Conservation (phyloP, 53 echinoderm and acorn worm genomes). For the Holothuria leucospilota region DNA sequence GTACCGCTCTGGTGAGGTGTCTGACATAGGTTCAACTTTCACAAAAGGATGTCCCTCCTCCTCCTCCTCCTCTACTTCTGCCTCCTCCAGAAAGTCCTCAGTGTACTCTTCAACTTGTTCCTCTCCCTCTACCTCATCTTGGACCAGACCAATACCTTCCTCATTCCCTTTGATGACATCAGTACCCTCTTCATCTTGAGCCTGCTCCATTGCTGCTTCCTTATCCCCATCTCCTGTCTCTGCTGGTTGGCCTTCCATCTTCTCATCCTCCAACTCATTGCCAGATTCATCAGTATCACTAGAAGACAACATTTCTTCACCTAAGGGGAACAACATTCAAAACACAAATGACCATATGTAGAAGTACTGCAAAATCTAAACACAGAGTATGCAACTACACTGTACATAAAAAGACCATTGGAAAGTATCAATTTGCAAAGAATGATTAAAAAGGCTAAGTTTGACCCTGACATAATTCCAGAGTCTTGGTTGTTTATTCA, state of each 20-base stretch:
- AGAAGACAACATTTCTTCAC: slow-evolving; percentile 91
- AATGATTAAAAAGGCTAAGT: too few species aligned
- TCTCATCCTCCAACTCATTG: slow-evolving; percentile 9
- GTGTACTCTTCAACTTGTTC: not conserved
- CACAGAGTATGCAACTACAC: too few species aligned
- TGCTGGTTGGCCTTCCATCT: not conserved
- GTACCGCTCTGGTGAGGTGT: too few species aligned
- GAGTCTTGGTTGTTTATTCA: too few species aligned
- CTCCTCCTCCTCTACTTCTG: slow-evolving; percentile 20
- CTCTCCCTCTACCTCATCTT: not conserved
- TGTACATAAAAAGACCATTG: too few species aligned
- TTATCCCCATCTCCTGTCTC: not conserved
- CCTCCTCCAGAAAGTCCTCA: slow-evolving; percentile 19
- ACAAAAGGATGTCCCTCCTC: not conserved
- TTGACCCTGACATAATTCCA: too few species aligned
- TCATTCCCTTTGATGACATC: too few species aligned
- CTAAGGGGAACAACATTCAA: slow-evolving; percentile 14
- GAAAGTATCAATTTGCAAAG: too few species aligned
- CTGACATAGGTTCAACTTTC: too few species aligned
- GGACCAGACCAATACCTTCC: not conserved
- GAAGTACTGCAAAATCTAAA: too few species aligned
- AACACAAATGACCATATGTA: too few species aligned
- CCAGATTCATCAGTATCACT: slow-evolving; percentile 89
- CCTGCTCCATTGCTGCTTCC: not conserved
- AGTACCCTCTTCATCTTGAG: too few species aligned